phyloP scores from a whole-genome alignment of 2,113 vertebrate genomes.

The Pseudorectes ferrugineus region DNA sequence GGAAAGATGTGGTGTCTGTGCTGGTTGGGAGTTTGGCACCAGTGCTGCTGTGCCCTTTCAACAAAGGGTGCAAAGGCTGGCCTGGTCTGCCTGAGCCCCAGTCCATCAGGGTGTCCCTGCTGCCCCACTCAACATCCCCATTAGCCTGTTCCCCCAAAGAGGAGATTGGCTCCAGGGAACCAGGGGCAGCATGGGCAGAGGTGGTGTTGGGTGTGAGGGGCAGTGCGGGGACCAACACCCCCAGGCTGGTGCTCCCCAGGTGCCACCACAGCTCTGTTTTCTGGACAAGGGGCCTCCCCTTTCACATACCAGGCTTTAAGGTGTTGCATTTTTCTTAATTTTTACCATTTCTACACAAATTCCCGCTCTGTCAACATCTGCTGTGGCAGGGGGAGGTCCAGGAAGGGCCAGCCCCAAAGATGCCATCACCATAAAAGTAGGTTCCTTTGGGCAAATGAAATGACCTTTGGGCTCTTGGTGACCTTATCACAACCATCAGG shows the following conservation, averaged over 20 bases:
- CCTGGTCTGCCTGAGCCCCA: neutral
- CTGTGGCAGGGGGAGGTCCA: slow-evolving; percentile 58
- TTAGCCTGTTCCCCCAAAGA: neutral
- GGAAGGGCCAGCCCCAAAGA: slow-evolving; percentile 45
- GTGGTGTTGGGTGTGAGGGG: neutral
- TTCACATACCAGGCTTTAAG: neutral
- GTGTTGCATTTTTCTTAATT: neutral
- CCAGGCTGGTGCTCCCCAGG: neutral
- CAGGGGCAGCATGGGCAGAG: neutral
- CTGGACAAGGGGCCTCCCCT: rapidly evolving
- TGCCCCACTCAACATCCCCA: neutral
- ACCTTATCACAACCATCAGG: neutral
- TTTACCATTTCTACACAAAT: neutral
- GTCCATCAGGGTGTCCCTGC: rapidly evolving
- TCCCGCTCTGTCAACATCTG: neutral
- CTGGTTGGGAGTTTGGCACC: neutral
- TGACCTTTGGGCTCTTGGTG: neutral
- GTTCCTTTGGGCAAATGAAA: neutral
- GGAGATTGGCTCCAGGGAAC: neutral
- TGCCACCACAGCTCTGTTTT: neutral
- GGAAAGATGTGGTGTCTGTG: neutral
- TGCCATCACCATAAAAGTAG: slow-evolving; percentile 66
- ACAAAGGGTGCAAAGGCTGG: neutral
- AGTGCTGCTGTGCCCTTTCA: neutral
- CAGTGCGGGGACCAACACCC: rapidly evolving